These are phyloP conservation scores for Decapterus maruadsi DNA, from an alignment of 2,797 vertebrate genomes.

Conservation along the genomic window DNA sequence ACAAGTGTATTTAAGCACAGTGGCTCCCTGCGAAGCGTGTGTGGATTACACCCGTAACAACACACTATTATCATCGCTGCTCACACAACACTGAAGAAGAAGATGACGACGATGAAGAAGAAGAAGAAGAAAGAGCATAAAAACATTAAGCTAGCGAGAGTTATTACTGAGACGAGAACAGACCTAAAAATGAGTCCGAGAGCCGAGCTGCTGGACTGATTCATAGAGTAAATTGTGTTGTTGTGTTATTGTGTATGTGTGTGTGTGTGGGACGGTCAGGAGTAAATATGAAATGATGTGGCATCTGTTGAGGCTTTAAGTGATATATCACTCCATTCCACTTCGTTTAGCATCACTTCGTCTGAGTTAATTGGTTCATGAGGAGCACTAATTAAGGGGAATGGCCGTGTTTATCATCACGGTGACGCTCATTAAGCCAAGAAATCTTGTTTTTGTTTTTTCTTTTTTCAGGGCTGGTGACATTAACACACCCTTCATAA, in stretches of 20 bases:
- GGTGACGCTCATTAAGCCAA: constrained; percentile 70
- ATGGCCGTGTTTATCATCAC: constrained; percentile 81
- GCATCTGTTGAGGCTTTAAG: constrained; percentile 77
- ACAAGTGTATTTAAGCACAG: constrained; percentile 60
- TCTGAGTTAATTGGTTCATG: constrained; percentile 83
- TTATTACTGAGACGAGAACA: constrained; percentile 6
- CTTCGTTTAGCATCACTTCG: constrained; percentile 78
- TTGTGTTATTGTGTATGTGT: constrained; percentile 9
- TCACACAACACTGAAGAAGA: constrained; percentile 13
- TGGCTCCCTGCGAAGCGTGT: constrained; percentile 37
- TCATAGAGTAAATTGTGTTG: not conserved
- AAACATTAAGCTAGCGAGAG: constrained; percentile 11
- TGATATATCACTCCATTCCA: constrained; percentile 80
- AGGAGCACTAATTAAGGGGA: constrained; percentile 85
- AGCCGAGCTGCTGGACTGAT: not conserved
- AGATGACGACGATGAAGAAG: too few relatives aligned
- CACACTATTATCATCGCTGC: constrained; percentile 49
- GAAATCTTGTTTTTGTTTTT: constrained; percentile 21
- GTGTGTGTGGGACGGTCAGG: constrained; percentile 31
- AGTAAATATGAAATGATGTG: constrained; percentile 57
- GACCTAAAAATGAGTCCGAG: constrained; percentile 5
- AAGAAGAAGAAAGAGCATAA: not conserved
- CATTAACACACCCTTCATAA: constrained; percentile 74
- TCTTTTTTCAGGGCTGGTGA: constrained; percentile 48
- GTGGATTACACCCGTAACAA: constrained; percentile 63